phyloP scores from a whole-genome alignment of 2,888 invertebrate genomes.

The Aspidiotus destructor region DNA sequence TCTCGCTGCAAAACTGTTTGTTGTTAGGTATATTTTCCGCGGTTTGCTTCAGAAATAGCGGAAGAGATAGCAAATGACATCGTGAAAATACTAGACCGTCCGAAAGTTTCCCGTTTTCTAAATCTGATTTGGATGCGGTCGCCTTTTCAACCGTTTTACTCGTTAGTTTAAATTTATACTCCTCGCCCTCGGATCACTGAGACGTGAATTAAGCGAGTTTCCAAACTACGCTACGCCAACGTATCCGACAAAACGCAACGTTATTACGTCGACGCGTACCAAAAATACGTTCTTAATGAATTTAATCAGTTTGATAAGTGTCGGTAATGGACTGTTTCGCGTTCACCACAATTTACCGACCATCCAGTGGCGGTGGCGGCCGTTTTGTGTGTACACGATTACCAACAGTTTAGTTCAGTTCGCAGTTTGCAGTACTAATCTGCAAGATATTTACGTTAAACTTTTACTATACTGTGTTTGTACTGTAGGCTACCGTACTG shows the following conservation, averaged over 20 bases:
- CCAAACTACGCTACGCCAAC: not conserved
- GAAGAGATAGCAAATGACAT: constrained; percentile 32
- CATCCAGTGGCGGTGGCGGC: too few relatives aligned
- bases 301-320: not conserved
- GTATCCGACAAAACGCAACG: too few relatives aligned
- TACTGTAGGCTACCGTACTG: too few relatives aligned
- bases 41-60: constrained; percentile 28
- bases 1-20: constrained; percentile 16
- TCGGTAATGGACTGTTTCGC: not conserved
- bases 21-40: constrained; percentile 23
- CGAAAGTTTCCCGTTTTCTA: constrained; percentile 29
- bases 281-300: constrained; percentile 1
- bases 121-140: constrained; percentile 29
- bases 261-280: not conserved
- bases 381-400: too few relatives aligned
- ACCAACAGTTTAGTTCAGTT: too few relatives aligned
- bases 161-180: constrained; percentile 18
- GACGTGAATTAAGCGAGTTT: constrained; percentile 28
- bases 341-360: too few relatives aligned
- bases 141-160: constrained; percentile 30
- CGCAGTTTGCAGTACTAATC: too few relatives aligned
- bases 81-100: constrained; percentile 29
- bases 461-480: too few relatives aligned
- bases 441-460: too few relatives aligned
- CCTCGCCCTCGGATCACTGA: constrained; percentile 29